A percentile compares a stretch with the other conserved stretches of the same genome.
These are phyloP conservation scores for Hypotaenidia okinawae DNA, from an alignment of 2,797 vertebrate species.

Conservation along the genomic window DNA sequence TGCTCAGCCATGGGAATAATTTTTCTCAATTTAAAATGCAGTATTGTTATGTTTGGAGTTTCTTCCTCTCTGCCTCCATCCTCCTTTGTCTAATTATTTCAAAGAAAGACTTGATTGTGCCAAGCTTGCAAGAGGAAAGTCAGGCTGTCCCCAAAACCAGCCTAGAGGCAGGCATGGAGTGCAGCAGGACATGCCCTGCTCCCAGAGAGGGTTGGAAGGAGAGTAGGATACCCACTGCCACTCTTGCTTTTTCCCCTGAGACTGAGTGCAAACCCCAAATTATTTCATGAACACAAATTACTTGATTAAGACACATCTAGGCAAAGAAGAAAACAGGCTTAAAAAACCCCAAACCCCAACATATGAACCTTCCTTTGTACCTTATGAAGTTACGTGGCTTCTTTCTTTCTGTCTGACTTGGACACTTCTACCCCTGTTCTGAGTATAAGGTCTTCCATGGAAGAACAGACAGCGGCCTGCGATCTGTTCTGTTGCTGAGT, in stretches of 20 bases:
- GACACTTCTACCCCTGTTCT: neutral
- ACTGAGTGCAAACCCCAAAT: neutral
- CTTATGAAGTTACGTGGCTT: neutral
- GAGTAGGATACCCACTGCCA: neutral
- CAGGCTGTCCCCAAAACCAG: neutral
- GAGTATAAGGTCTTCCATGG: neutral
- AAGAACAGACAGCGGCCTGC: neutral
- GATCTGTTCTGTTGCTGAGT: conserved; percentile 22
- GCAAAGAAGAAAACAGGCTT: neutral
- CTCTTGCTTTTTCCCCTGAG: neutral
- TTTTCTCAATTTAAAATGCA: conserved; percentile 46
- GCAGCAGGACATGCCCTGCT: neutral
- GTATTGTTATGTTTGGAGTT: neutral
- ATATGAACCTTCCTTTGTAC: neutral
- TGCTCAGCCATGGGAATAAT: neutral
- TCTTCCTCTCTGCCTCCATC: conserved; percentile 17
- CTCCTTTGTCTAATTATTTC: neutral
- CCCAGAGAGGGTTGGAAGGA: neutral
- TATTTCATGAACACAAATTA: neutral
- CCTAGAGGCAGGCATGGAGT: neutral
- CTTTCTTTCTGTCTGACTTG: neutral
- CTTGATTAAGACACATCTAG: neutral
- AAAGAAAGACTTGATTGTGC: conserved; percentile 56
- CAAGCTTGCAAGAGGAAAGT: neutral
- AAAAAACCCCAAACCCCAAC: neutral